Percentiles rank a stretch among this genome's conserved stretches.
These are phyloP conservation scores for Pteromalus puparum DNA, from an alignment of 1,140 invertebrate species.

Conservation along the genomic window DNA sequence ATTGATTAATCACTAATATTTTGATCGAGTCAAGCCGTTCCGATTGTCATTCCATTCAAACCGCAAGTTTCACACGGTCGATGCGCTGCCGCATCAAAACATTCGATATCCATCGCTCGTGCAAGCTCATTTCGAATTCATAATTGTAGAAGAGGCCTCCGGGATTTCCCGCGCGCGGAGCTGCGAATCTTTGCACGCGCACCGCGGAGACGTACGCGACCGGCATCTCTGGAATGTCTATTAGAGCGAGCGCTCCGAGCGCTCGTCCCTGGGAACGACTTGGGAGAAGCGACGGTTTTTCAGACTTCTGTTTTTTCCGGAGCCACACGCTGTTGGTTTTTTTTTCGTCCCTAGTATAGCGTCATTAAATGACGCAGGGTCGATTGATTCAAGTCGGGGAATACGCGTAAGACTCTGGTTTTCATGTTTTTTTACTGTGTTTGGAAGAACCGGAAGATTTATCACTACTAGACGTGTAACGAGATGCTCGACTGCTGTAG, in stretches of 20 bases:
- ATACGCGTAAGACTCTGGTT: not conserved
- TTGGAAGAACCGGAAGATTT: not conserved
- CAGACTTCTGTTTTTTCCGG: not conserved
- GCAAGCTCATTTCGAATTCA: not conserved
- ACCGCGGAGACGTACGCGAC: not conserved
- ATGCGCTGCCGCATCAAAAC: too few relatives aligned
- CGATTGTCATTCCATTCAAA: too few relatives aligned
- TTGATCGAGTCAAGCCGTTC: too few relatives aligned
- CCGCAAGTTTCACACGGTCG: too few relatives aligned
- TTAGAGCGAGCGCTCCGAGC: not conserved
- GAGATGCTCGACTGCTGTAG: not conserved
- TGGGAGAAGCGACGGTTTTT: not conserved
- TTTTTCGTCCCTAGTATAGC: not conserved
- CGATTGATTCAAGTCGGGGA: too few relatives aligned
- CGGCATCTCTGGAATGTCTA: slow-evolving; percentile 32
- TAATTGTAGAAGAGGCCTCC: not conserved
- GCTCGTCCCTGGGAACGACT: not conserved
- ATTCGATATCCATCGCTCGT: too few relatives aligned
- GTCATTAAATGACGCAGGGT: too few relatives aligned
- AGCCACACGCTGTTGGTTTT: not conserved
- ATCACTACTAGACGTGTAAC: not conserved
- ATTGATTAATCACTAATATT: too few relatives aligned
- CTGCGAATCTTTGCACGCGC: not conserved
- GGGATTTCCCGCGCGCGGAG: not conserved
- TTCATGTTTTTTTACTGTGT: not conserved